Base-by-base conservation (phyloP, 2,888 invertebrate genomes). In the Thecophora atra region DNA sequence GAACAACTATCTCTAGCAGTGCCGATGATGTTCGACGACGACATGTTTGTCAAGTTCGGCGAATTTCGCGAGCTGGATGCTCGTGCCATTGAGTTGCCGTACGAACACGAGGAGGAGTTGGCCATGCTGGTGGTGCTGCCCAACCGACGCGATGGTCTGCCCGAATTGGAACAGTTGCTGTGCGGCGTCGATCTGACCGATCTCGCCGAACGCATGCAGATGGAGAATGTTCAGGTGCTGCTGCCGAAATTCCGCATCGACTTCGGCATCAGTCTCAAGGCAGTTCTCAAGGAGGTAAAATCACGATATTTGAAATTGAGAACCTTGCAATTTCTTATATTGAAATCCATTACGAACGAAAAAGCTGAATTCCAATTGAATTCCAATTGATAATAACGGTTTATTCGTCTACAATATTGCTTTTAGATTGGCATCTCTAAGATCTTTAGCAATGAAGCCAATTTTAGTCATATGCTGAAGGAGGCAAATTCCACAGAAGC, bases 161-260 rank as follows among this genome's bases (percentile, higher is more conserved):
- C 87, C 4, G 87, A 87, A 0, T 83, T 95, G 67, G 89, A 94
- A 79, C 78, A 87, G 24, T 91, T 91, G 79, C 80, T 95, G 73
- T 88, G 89, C 0, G 83, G 82, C 7, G 85, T 89, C 56, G 89
- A 91, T 72, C 79, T 94, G 58, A 81, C 82, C 0, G 89, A 89
- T 8, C 79, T 92, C 42, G 84, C 88, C 5, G 84, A 88, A 6
- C 87, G 87, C 54, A 88, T 90, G 89, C 82, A 81, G 74, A 80
- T 83, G n/a, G 87, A 87, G 5, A 91, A 92, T 82, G 91, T 85
- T 3, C 80, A 81, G 72, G 89, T 95, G 21, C 87, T 88, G 28
- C 79, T 96, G 70, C 96, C 96, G 2, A 94, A 92, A 85, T 96
- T 96, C 84, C 93, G 92, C 86, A 90, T 95, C 64, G 94, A 95